A percentile compares a stretch with the other conserved stretches of the same genome.
Evolutionary conservation across 2,888 invertebrate species (phyloP).

Genomic region (Ellobium chinense): DNA sequence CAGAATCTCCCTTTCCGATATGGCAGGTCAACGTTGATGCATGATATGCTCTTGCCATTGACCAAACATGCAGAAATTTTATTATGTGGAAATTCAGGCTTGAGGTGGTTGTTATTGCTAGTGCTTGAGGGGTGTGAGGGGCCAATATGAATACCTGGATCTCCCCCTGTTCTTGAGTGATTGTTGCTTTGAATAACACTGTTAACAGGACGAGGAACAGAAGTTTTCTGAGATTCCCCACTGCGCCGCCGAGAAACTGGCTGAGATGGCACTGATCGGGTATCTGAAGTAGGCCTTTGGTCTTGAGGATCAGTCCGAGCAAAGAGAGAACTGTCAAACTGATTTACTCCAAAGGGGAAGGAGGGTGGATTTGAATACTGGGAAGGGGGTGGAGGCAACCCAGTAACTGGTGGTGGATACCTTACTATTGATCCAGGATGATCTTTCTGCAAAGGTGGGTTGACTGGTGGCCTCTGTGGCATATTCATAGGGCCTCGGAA

Average conservation of each 20-base stretch:
- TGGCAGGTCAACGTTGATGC: constrained; percentile 62
- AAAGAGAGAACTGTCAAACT: constrained; percentile 43
- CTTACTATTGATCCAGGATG: constrained; percentile 24
- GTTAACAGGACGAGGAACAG: background rate
- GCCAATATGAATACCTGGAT: background rate
- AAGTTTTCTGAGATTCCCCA: constrained; percentile 18
- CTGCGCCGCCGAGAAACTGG: background rate
- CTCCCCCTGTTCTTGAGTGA: background rate
- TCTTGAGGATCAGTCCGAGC: constrained; percentile 27
- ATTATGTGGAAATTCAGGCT: constrained; percentile 44
- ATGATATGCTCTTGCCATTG: constrained; percentile 74
- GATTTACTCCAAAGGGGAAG: constrained; percentile 39
- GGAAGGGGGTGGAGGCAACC: constrained; percentile 31
- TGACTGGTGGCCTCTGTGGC: background rate
- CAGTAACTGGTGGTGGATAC: constrained; percentile 32
- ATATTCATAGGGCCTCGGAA: background rate
- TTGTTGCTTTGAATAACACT: background rate
- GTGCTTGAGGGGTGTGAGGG: constrained; percentile 1
- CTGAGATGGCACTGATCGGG: background rate
- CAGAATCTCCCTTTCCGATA: constrained; percentile 66
- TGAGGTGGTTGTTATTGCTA: background rate
- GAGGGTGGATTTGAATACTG: constrained; percentile 15
- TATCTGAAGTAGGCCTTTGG: background rate
- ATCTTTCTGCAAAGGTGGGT: constrained; percentile 31
- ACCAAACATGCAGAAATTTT: constrained; percentile 67